Base-by-base conservation (phyloP, 2,888 invertebrate species). In the Rhabditoides inermis region DNA sequence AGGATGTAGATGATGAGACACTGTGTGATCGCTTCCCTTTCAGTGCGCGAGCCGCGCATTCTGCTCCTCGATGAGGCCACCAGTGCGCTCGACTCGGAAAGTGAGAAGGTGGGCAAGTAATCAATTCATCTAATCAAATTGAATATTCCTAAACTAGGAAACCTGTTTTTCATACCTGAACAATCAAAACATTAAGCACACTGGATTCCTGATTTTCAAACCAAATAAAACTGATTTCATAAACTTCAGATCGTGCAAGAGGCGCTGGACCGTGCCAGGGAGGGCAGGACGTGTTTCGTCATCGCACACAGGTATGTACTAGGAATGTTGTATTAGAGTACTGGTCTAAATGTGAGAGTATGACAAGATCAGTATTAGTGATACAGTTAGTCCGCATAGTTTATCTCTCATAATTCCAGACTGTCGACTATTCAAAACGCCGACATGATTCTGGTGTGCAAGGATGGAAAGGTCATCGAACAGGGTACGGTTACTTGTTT, bases 271-370 rank as follows among this genome's bases (percentile, higher is more conserved):
- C 82, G 83, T 64, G 89, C 89, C 0, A 84, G 86, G 71, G 82
- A 84, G 65, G 79, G 79, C 20, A 53, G 89, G 45, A 90, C 90
- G 0, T 87, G 87, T 70, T 84, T 90, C 37, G 86, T 87, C 42
- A 88, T 90, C 65, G 89, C 89, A 1, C 90, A 90, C 79, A 83
- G 89, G 4, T 30, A 22, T 18, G n/a, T n/a, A n/a, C n/a, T n/a
- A n/a, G n/a, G n/a, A 23, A 25, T 10, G 46, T 30, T 35, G 3
- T 39, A 39, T 39, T 3, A n/a, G n/a, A n/a, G n/a, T n/a, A n/a
- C n/a, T n/a, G n/a, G n/a, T n/a, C n/a, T n/a, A n/a, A n/a, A n/a
- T n/a, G n/a, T n/a, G n/a, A n/a, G n/a, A n/a, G n/a, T n/a, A n/a
- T n/a, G n/a, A n/a, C n/a, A n/a, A n/a, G n/a, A n/a, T n/a, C n/a